Conservation (phyloP, 2,797 vertebrate genomes). For the Girardinus metallicus region DNA sequence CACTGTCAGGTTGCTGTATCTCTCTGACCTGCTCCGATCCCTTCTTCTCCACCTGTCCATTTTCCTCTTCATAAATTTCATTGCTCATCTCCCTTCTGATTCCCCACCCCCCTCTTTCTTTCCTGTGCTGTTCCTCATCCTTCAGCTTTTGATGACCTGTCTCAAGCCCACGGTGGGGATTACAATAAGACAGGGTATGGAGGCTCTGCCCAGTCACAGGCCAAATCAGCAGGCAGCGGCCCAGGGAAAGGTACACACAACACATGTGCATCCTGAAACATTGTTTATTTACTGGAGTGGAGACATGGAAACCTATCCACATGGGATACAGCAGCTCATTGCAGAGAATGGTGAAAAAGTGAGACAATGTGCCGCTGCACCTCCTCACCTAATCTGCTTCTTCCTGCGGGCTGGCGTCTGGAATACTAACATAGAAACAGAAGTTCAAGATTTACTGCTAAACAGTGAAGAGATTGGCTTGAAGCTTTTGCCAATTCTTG, state of each 20-base stretch:
- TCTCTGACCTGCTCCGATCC: constrained; percentile 57
- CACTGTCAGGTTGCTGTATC: constrained; percentile 78
- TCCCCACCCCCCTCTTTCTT: constrained; percentile 44
- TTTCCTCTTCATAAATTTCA: constrained; percentile 23
- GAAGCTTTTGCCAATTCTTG: constrained; percentile 9
- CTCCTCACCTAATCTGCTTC: constrained; percentile 66
- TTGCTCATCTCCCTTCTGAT: constrained; percentile 23
- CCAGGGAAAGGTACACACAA: constrained; percentile 92
- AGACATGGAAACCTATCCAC: background rate
- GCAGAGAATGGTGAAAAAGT: constrained; percentile 29
- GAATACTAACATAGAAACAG: constrained; percentile 66
- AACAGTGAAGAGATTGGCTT: constrained; percentile 38
- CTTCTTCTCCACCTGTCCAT: constrained; percentile 22
- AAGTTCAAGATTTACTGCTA: constrained; percentile 25
- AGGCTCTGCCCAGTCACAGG: constrained; percentile 91
- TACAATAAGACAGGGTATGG: constrained; percentile 96
- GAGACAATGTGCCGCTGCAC: constrained; percentile 45
- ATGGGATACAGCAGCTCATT: constrained; percentile 21
- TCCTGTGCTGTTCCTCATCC: constrained; percentile 52
- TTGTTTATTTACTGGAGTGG: constrained; percentile 11
- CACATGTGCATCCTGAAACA: constrained; percentile 34
- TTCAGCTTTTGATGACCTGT: constrained; percentile 95
- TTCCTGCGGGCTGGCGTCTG: constrained; percentile 69
- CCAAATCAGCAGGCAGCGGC: constrained; percentile 90
- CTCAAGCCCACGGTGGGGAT: constrained; percentile 92